Evolutionary conservation across 2,888 invertebrate genomes (phyloP).

Genomic region (Syrista parreyssii): DNA sequence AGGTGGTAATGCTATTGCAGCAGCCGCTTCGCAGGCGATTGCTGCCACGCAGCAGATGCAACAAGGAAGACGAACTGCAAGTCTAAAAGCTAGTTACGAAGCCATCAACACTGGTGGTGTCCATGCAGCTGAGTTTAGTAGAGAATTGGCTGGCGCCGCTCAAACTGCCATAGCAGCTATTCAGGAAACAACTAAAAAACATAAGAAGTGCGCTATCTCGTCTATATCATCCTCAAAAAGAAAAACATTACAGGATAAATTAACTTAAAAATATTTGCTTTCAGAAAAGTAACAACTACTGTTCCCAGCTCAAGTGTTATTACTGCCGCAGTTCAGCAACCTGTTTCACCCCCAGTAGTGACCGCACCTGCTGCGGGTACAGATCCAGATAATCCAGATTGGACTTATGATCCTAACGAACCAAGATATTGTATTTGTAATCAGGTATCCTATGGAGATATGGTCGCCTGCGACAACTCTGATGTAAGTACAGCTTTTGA

Average conservation of each 20-base stretch:
- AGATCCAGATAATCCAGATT: conserved; percentile 79
- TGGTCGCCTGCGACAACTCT: conserved; percentile 99
- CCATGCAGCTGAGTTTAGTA: conserved; percentile 76
- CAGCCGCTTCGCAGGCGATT: conserved; percentile 95
- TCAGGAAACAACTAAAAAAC: conserved; percentile 74
- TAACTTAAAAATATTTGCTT: conserved; percentile 8
- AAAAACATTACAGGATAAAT: neutral
- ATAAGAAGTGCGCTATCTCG: conserved; percentile 69
- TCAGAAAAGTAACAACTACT: conserved; percentile 59
- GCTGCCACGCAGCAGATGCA: conserved; percentile 96
- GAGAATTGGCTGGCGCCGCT: conserved; percentile 78
- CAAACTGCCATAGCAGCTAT: conserved; percentile 80
- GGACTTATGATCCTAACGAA: conserved; percentile 96
- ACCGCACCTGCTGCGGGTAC: conserved; percentile 68
- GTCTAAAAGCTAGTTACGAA: conserved; percentile 95
- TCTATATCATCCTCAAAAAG: neutral
- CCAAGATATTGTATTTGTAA: conserved; percentile 96
- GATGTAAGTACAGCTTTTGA: conserved; percentile 74
- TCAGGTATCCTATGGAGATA: conserved; percentile 97
- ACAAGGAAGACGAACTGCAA: conserved; percentile 92
- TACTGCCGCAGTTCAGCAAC: conserved; percentile 56
- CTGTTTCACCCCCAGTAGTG: conserved; percentile 65
- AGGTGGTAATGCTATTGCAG: conserved; percentile 88
- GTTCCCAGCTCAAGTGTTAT: conserved; percentile 59
- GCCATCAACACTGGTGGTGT: conserved; percentile 79